A percentile compares a stretch with the other conserved stretches of the same genome.
Evolutionary conservation across 2,888 invertebrate species (phyloP).

Genomic region (Watsonalla cultraria): DNA sequence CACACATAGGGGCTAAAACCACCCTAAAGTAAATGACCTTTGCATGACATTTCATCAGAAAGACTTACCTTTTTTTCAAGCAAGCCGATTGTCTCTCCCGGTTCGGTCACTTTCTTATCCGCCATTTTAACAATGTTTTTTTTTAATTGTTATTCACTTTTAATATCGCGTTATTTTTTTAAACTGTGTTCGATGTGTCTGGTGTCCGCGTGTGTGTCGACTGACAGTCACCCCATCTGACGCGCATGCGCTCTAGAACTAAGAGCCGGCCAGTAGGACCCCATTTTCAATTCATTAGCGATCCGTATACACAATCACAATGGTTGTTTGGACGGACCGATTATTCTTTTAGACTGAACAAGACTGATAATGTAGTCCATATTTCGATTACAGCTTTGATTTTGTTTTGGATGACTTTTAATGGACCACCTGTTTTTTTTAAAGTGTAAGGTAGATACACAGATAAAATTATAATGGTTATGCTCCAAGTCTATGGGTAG

Average conservation of each 20-base stretch:
- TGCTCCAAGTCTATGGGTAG: too few species aligned
- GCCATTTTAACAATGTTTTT: conserved; percentile 36
- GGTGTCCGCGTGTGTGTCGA: conserved; percentile 24
- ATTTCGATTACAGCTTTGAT: too few species aligned
- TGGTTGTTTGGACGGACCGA: too few species aligned
- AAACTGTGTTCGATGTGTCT: conserved; percentile 16
- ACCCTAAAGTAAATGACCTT: conserved; percentile 47
- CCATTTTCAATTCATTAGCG: conserved; percentile 26
- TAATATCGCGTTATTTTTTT: conserved; percentile 13
- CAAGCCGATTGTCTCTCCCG: conserved; percentile 57
- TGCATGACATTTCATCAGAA: conserved; percentile 49
- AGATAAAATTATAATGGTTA: too few species aligned
- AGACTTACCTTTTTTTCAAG: conserved; percentile 64
- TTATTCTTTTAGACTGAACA: too few species aligned
- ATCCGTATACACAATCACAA: not conserved
- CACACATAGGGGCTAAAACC: conserved; percentile 16
- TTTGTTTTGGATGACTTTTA: too few species aligned
- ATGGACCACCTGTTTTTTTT: too few species aligned
- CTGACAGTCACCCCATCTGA: conserved; percentile 36
- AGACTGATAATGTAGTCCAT: too few species aligned
- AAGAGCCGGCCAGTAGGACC: conserved; percentile 27
- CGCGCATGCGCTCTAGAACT: conserved; percentile 42
- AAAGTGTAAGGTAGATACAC: too few species aligned
- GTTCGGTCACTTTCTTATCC: conserved; percentile 38
- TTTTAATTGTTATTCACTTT: not conserved